A percentile compares a stretch with the other conserved stretches of the same genome.
Evolutionary conservation across 2,113 vertebrate species (phyloP).

Genomic region (Trogon melanurus): DNA sequence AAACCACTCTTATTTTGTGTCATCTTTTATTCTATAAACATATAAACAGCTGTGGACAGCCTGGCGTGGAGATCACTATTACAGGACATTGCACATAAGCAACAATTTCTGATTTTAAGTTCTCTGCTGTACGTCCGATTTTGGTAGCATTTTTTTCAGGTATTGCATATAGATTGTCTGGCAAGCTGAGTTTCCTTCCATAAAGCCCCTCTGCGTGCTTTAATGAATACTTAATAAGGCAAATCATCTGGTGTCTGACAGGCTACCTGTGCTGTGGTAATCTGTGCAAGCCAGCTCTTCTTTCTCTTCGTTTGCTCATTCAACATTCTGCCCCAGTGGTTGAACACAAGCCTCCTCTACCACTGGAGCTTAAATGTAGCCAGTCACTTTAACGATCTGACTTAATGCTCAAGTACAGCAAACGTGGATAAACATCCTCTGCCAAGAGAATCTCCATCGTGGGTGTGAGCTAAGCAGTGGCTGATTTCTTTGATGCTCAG

Average conservation of each 20-base stretch:
- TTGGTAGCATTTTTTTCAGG: background rate
- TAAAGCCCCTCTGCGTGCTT: background rate
- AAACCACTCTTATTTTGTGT: background rate
- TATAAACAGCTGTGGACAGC: background rate
- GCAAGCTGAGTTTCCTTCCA: background rate
- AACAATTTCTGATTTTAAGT: background rate
- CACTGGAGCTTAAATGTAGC: background rate
- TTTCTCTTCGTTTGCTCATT: background rate
- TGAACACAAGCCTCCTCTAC: background rate
- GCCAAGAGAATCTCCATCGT: background rate
- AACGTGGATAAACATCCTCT: background rate
- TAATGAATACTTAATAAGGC: constrained; percentile 17
- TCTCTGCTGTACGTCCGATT: background rate
- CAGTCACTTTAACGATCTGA: background rate
- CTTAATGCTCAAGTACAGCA: background rate
- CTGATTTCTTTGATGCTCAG: background rate
- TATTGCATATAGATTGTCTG: background rate
- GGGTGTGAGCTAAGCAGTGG: background rate
- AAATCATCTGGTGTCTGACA: background rate
- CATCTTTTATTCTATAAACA: background rate
- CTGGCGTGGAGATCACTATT: background rate
- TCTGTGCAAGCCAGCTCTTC: background rate
- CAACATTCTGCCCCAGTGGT: background rate
- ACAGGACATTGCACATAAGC: background rate
- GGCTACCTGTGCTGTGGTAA: background rate